phyloP scores from a whole-genome alignment of 2,113 vertebrate species.

The Corvus hawaiiensis region DNA sequence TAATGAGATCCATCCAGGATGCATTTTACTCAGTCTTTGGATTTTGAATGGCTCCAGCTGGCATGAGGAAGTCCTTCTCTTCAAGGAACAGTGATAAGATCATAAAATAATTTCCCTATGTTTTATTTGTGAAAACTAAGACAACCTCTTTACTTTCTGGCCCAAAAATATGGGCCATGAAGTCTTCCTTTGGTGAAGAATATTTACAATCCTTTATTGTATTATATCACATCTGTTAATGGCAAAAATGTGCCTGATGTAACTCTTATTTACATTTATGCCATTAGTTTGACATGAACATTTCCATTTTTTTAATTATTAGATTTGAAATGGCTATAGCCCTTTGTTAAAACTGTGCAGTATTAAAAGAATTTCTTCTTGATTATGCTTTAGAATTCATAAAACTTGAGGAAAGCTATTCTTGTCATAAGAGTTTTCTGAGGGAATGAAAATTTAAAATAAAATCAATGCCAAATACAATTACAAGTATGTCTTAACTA shows the following conservation, averaged over 20 bases:
- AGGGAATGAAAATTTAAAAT: constrained; percentile 39
- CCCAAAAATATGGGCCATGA: neutral
- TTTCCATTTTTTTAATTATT: neutral
- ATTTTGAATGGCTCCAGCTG: neutral
- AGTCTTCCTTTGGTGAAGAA: constrained; percentile 16
- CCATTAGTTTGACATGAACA: constrained; percentile 10
- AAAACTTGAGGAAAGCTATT: constrained; percentile 46
- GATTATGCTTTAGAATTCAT: neutral
- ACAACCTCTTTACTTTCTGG: neutral
- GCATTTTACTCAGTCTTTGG: neutral
- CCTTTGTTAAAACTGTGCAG: neutral
- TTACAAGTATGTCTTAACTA: neutral
- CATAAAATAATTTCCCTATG: neutral
- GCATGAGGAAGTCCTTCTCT: neutral
- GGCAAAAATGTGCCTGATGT: neutral
- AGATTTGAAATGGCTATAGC: neutral
- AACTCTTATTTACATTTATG: constrained; percentile 8
- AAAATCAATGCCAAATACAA: constrained; percentile 2
- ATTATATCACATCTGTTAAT: constrained; percentile 21
- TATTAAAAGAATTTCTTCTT: constrained; percentile 21
- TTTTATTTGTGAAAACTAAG: neutral
- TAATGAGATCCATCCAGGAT: neutral
- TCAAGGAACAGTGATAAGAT: neutral
- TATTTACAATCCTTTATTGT: neutral
- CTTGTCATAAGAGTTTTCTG: neutral